Evolutionary conservation across 2,797 vertebrate genomes (phyloP).

Genomic region (Halcyon leucocephala): DNA sequence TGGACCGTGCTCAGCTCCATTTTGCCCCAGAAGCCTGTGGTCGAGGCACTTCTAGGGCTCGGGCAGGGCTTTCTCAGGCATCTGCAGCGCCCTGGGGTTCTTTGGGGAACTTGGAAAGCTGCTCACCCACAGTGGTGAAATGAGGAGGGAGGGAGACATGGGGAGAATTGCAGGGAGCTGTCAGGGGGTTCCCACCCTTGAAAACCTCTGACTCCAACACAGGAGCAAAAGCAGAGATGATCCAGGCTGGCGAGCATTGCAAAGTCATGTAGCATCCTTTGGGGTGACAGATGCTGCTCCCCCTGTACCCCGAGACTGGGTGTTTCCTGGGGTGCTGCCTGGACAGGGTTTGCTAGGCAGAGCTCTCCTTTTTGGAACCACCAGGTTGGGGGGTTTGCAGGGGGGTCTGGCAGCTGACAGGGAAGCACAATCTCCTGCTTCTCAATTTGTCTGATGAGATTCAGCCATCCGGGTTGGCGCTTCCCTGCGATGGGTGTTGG

Average conservation of each 20-base stretch:
- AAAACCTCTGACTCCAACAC: not conserved
- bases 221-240: not conserved
- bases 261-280: not conserved
- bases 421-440: accelerated
- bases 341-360: not conserved
- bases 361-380: not conserved
- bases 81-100: not conserved
- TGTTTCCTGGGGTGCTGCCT: not conserved
- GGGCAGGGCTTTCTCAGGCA: not conserved
- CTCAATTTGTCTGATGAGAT: not conserved
- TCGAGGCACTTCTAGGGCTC: accelerated
- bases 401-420: not conserved
- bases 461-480: not conserved
- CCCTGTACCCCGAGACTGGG: accelerated
- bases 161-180: not conserved
- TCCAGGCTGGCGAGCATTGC: not conserved
- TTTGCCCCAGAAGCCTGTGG: too few relatives aligned
- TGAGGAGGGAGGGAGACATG: accelerated
- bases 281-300: not conserved
- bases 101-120: not conserved
- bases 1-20: not conserved
- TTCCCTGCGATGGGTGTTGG: not conserved
- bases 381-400: not conserved
- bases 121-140: not conserved
- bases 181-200: not conserved